Evolutionary conservation across 1,140 invertebrate genomes (phyloP).

Genomic region (Vollenhovia emeryi): DNA sequence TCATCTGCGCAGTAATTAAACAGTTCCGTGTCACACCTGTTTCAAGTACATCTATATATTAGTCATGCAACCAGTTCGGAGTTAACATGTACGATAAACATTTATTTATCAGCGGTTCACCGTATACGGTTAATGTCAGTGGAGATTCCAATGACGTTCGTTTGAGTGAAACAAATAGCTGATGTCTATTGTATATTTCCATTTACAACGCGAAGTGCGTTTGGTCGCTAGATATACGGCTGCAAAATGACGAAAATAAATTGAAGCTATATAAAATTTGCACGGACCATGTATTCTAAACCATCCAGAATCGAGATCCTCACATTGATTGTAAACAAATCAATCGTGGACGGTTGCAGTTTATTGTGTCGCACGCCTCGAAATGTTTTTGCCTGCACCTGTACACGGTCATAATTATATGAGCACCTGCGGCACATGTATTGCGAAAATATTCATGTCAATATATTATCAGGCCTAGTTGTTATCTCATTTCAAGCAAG

Average conservation of each 20-base stretch:
- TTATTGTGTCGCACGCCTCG: constrained; percentile 37
- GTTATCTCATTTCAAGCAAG: neutral
- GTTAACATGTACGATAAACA: constrained; percentile 23
- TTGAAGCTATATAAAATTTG: constrained; percentile 64
- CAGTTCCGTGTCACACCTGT: constrained; percentile 6
- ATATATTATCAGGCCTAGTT: constrained; percentile 32
- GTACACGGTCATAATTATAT: constrained; percentile 64
- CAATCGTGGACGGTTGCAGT: constrained; percentile 60
- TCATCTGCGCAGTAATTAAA: constrained; percentile 13
- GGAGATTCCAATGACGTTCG: neutral
- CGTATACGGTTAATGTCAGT: constrained; percentile 3
- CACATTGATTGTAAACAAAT: constrained; percentile 67
- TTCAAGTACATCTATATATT: neutral
- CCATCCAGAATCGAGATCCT: constrained; percentile 37
- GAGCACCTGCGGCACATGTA: constrained; percentile 50
- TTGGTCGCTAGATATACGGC: neutral
- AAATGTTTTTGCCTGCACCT: constrained; percentile 50
- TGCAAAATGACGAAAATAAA: constrained; percentile 62
- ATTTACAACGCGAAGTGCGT: constrained; percentile 32
- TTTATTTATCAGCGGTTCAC: constrained; percentile 39
- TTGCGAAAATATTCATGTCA: constrained; percentile 39
- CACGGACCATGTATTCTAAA: constrained; percentile 23
- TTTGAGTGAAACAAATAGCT: constrained; percentile 46
- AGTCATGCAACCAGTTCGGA: neutral
- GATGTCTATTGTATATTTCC: constrained; percentile 44